Conservation (phyloP, 2,797 vertebrate species). For the Syngnathus rostellatus region DNA sequence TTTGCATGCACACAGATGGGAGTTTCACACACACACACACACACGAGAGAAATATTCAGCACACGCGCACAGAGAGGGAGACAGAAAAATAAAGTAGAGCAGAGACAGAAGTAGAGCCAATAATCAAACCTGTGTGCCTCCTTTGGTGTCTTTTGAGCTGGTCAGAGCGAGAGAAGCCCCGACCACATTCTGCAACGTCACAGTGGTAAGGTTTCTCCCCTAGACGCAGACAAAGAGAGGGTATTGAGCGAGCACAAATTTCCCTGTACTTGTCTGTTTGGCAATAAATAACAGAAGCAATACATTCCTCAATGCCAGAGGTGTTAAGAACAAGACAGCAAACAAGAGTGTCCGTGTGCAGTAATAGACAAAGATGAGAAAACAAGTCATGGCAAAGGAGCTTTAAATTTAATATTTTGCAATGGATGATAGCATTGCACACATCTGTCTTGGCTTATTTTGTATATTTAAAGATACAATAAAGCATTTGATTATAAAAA, state of each 20-base stretch:
- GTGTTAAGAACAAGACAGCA: too few relatives aligned
- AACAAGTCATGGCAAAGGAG: too few relatives aligned
- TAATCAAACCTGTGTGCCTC: slow-evolving; percentile 89
- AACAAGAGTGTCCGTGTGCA: too few relatives aligned
- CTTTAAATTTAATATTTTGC: too few relatives aligned
- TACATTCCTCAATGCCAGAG: too few relatives aligned
- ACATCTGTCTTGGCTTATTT: too few relatives aligned
- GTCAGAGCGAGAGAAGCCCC: slow-evolving; percentile 94
- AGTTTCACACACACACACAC: slow-evolving; percentile 10
- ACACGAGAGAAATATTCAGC: slow-evolving; percentile 6
- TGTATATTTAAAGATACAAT: too few relatives aligned
- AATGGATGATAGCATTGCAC: too few relatives aligned
- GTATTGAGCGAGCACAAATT: background rate
- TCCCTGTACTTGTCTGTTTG: background rate
- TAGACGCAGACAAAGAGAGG: slow-evolving; percentile 32
- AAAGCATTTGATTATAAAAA: too few relatives aligned
- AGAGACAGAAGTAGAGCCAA: background rate
- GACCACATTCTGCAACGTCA: slow-evolving; percentile 95
- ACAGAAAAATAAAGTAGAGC: slow-evolving; percentile 65
- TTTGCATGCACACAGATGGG: slow-evolving; percentile 43
- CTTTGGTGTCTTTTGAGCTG: slow-evolving; percentile 97
- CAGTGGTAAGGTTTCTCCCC: slow-evolving; percentile 98
- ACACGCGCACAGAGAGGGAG: slow-evolving; percentile 46
- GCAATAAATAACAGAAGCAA: too few relatives aligned
- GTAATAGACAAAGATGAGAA: too few relatives aligned